Base-by-base conservation (phyloP, 1,140 invertebrate species). In the Dendroctonus ponderosae region DNA sequence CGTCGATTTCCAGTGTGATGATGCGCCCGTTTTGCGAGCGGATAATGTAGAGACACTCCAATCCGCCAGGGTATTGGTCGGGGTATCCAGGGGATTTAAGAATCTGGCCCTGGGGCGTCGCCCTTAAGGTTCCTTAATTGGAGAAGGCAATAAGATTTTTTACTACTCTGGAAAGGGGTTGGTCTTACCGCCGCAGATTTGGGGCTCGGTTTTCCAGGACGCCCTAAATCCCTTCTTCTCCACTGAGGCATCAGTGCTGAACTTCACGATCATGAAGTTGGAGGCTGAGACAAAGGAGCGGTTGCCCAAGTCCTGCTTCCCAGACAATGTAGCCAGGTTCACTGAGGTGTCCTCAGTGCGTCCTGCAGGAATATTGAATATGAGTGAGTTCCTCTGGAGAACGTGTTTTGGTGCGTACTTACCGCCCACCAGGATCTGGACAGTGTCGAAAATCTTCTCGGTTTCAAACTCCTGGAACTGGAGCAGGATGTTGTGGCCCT, bases 241-340 rank as follows among this genome's bases (percentile, higher is more conserved):
- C 37, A 97, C 93, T 3, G 92, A 91, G 8, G 89, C 90, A 78
- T 98, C 96, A 0, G 94, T 92, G 70, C 91, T 92, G 81, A 98
- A 98, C 80, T 96, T 97, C 66, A 99, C 88, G 63, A 97, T 96
- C 93, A 99, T 97, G 71, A 98, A 96, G 79, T 98, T 98, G 11
- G 94, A 96, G 12, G 94, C 95, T 0, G 95, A 96, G 5, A 94
- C 92, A 79, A 92, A 96, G 5, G 92, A 85, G 75, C 90, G 90
- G 64, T 86, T 90, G 48, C 89, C 87, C 56, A 93, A 77, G 76
- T 94, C 89, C 78, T 91, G 86, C 80, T 91, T 89, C 62, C 96
- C 96, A 7, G 95, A 97, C 6, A 98, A 79, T 0, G 93, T 96
- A 0, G 92, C 93, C 67, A 98, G 80, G 69, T 92, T 94, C 4